Evolutionary conservation across 2,113 vertebrate species (phyloP).

Genomic region (Trogon surrucura): DNA sequence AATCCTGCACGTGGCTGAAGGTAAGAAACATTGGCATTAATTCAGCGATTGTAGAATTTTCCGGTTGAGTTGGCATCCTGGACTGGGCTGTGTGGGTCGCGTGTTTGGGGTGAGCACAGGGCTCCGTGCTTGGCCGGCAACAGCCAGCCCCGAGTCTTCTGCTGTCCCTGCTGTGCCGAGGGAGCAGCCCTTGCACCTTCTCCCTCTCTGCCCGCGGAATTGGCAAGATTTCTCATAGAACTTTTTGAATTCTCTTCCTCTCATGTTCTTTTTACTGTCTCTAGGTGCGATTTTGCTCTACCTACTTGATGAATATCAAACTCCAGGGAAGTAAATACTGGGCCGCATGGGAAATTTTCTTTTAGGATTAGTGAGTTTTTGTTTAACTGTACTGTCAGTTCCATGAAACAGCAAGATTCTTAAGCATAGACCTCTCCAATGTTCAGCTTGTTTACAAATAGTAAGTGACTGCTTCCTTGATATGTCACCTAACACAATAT

Average conservation of each 20-base stretch:
- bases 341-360: neutral
- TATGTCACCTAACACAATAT: neutral
- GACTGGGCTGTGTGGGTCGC: no score
- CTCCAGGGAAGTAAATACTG: neutral
- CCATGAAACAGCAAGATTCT: neutral
- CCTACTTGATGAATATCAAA: neutral
- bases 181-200: neutral
- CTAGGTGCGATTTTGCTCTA: neutral
- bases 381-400: neutral
- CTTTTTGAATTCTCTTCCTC: neutral
- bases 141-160: neutral
- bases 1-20: neutral
- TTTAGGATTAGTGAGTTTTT: neutral
- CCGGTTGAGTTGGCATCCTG: neutral
- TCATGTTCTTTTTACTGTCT: neutral
- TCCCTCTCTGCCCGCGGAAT: neutral
- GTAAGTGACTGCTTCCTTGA: neutral
- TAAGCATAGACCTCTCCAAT: neutral
- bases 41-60: neutral
- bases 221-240: neutral
- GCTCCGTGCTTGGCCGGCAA: neutral
- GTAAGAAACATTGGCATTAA: neutral
- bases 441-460: neutral
- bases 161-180: fast-evolving
- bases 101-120: neutral